Evolutionary conservation across 2,888 invertebrate species (phyloP), one percentile per base, ranked within the genome.

Genomic region (Mythimna impura): DNA sequence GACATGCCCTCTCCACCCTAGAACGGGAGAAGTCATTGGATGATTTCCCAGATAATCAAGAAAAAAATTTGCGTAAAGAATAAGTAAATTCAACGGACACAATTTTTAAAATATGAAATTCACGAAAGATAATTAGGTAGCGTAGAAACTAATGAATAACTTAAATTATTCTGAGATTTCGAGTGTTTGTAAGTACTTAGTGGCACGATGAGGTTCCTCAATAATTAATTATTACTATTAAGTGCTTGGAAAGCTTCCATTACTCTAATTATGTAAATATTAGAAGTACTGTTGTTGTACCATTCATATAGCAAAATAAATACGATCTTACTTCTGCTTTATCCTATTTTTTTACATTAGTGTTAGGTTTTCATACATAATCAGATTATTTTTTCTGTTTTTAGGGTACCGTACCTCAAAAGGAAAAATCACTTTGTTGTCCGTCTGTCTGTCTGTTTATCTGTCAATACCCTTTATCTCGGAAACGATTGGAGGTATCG

Each of bases 171-270:
- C 34, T 43, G 25, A 57, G 30, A 77, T 25, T 52, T 25, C 12
- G 50, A 62, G 61, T 75, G 61, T 62, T 50, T 14, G 22, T 55
- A 36, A n/a, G 50, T 68, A 76, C 43, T 61, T 77, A 69, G 54
- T 54, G 10, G 2, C 54, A 61, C 25, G 47, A 61, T 47, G 60
- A 54, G 43, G 60, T 47, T 50, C 22, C 50, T 10, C 47, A 8
- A 43, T 34, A n/a, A 9, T 75, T 25, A 71, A 78, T 62, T 25
- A 78, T 63, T 78, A 34, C 71, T 71, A 58, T 78, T 25, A 57
- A 71, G 62, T 52, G 25, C 57, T 58, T 43, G 34, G n/a, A 52
- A 57, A 62, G 71, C 71, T 63, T 71, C 43, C 75, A 71, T 77
- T 74, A 62, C 10, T 22, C 47, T 67, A 60, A 55, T 61, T 20